Conservation (phyloP, 2,797 vertebrate genomes). For the Phrynocephalus vlangalii region DNA sequence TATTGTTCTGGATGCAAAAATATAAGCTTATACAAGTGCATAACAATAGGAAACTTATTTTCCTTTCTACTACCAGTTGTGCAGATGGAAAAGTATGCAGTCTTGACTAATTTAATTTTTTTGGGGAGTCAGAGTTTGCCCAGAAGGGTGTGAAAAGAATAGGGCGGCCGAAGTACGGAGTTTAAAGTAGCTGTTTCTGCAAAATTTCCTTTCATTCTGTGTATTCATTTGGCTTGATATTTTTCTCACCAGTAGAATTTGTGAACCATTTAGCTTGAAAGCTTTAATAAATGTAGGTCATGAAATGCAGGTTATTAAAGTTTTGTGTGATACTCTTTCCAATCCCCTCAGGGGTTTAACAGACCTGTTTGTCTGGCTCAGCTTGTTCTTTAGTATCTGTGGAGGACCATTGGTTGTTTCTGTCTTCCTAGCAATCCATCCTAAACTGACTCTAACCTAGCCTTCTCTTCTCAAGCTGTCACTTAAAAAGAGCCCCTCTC, state of each 20-base stretch:
- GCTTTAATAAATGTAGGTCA: slow-evolving; percentile 74
- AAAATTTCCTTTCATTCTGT: slow-evolving; percentile 53
- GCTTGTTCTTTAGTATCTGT: slow-evolving; percentile 85
- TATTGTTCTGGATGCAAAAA: not conserved
- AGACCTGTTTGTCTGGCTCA: slow-evolving; percentile 83
- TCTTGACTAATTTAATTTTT: not conserved
- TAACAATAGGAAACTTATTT: not conserved
- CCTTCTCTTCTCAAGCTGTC: slow-evolving; percentile 75
- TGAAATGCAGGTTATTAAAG: slow-evolving; percentile 82
- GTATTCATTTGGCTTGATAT: slow-evolving; percentile 52
- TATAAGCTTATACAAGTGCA: not conserved
- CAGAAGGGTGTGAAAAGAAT: not conserved
- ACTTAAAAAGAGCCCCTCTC: slow-evolving; percentile 70
- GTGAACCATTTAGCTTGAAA: slow-evolving; percentile 70
- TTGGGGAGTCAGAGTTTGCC: not conserved
- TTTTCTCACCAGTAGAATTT: slow-evolving; percentile 20
- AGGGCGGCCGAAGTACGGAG: not conserved
- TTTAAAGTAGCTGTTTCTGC: not conserved
- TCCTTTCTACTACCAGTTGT: not conserved
- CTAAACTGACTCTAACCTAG: slow-evolving; percentile 75
- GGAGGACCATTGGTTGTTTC: slow-evolving; percentile 82
- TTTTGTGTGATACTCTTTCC: slow-evolving; percentile 84
- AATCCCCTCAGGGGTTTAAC: slow-evolving; percentile 75
- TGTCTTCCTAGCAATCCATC: slow-evolving; percentile 83
- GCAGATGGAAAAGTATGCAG: not conserved